Evolutionary conservation across 1,140 invertebrate genomes (phyloP), one percentile per base, ranked within the genome.

Genomic region (Tribolium castaneum): DNA sequence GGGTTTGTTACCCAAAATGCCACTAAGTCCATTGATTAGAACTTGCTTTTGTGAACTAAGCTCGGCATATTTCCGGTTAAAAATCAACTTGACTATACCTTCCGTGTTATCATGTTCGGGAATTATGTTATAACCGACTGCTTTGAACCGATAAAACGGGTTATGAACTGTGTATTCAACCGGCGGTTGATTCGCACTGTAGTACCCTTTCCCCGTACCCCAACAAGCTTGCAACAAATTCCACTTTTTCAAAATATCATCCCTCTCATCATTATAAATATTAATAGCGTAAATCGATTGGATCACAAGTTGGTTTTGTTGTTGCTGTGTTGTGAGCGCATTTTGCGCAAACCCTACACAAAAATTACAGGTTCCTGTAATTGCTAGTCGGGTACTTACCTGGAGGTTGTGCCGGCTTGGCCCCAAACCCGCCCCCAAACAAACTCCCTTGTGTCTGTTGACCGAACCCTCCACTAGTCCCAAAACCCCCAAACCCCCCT

Each of bases 151-250:
- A 86, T 96, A 98, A 22, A 97, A 91, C 2, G 95, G 94, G 88
- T 98, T 98, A 80, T 97, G 93, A 71, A 94, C 93, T 71, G 93
- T 95, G 52, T 98, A 93, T 74, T 96, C 93, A 10, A 98, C 91
- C 0, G 94, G 92, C 1, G 92, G 92, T 12, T 90, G 89, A 82
- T 91, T 93, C 39, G 91, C 88, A 13, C 91, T 92, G 85, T 96
- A 97, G 84, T 93, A 97, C 2, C 94, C 92, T 88, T 92, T 91
- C 3, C 91, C 92, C 82, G 86, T 86, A 1, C 97, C 98, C 97
- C 97, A 98, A 80, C 94, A 93, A 0, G 97, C 96, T 87, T 98
- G 97, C 49, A 99, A 87, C 75, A 97, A 92, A 85, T 99, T 99
- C 94, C 96, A 98, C 85, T 95, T 95, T 1, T 96, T 95, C 39